A percentile compares a stretch with the other conserved stretches of the same genome.
Evolutionary conservation across 2,888 invertebrate genomes (phyloP).

Genomic region (Eristalis pertinax): DNA sequence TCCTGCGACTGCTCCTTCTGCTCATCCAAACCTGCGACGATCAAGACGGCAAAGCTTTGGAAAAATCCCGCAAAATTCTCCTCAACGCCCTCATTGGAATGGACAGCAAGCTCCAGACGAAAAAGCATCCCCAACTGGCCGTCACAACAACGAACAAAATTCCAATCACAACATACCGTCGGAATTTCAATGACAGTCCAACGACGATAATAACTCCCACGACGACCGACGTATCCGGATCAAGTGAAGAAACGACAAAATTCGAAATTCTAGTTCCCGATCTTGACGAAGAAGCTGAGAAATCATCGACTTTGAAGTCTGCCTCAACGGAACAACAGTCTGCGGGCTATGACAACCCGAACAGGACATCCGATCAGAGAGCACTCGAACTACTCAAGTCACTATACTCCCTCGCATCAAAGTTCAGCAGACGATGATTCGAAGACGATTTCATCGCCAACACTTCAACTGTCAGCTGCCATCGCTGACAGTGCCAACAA

Average conservation of each 20-base stretch:
- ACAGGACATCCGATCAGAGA: conserved; percentile 86
- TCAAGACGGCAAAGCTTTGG: conserved; percentile 87
- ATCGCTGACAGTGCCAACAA: neutral
- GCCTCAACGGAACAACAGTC: conserved; percentile 74
- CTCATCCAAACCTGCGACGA: conserved; percentile 90
- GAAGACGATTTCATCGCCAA: neutral
- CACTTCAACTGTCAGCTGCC: conserved; percentile 1
- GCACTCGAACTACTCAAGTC: conserved; percentile 92
- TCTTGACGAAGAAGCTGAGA: conserved; percentile 76
- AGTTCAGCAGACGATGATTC: conserved; percentile 86
- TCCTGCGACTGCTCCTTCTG: conserved; percentile 87
- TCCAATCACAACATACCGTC: conserved; percentile 75
- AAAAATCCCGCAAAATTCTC: conserved; percentile 86
- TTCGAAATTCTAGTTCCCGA: conserved; percentile 80
- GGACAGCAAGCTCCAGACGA: conserved; percentile 80
- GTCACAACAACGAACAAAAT: conserved; percentile 79
- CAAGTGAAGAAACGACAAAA: conserved; percentile 79
- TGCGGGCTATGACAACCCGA: conserved; percentile 42
- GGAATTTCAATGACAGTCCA: conserved; percentile 74
- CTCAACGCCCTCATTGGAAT: conserved; percentile 87
- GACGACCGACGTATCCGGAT: conserved; percentile 54
- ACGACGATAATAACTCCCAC: conserved; percentile 66
- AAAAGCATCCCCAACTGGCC: conserved; percentile 78
- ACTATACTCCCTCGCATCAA: conserved; percentile 91
- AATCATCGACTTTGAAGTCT: conserved; percentile 73